These are phyloP conservation scores for Ochropacha duplaris DNA, from an alignment of 2,888 invertebrate species.

Conservation along the genomic window DNA sequence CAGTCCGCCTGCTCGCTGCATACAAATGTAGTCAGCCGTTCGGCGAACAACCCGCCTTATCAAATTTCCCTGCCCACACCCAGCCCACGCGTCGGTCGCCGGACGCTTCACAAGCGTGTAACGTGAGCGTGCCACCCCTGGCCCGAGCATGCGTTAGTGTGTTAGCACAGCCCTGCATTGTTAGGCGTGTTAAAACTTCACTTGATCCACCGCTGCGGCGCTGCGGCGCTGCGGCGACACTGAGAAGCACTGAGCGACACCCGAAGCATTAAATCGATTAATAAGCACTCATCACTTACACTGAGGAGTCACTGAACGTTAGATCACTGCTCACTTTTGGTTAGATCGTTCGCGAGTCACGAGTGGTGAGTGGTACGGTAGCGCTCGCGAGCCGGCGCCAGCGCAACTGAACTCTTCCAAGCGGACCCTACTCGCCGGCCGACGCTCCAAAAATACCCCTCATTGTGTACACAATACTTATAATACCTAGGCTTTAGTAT, in stretches of 20 bases:
- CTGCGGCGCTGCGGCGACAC: slow-evolving; percentile 43
- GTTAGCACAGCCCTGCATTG: slow-evolving; percentile 65
- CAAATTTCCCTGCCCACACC: slow-evolving; percentile 79
- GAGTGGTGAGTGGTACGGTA: slow-evolving; percentile 24
- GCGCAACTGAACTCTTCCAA: slow-evolving; percentile 58
- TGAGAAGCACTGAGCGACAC: slow-evolving; percentile 62
- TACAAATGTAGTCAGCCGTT: slow-evolving; percentile 75
- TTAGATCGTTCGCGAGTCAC: slow-evolving; percentile 37
- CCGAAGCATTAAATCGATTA: slow-evolving; percentile 43
- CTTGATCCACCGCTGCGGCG: slow-evolving; percentile 47
- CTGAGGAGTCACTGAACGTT: slow-evolving; percentile 44
- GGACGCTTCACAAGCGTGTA: background rate
- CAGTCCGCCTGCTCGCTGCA: slow-evolving; percentile 59
- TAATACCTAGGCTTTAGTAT: slow-evolving; percentile 69
- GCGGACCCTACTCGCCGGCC: slow-evolving; percentile 51
- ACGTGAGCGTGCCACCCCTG: slow-evolving; percentile 29
- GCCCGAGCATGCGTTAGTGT: slow-evolving; percentile 73
- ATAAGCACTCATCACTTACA: slow-evolving; percentile 74
- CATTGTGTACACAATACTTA: slow-evolving; percentile 80
- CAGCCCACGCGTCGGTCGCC: slow-evolving; percentile 53
- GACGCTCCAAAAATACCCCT: slow-evolving; percentile 72
- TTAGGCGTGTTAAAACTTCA: slow-evolving; percentile 51
- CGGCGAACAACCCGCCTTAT: slow-evolving; percentile 69
- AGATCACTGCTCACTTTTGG: slow-evolving; percentile 48
- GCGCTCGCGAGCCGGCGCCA: slow-evolving; percentile 53